Conservation (phyloP, 2,797 vertebrate species). For the Amblyraja radiata region DNA sequence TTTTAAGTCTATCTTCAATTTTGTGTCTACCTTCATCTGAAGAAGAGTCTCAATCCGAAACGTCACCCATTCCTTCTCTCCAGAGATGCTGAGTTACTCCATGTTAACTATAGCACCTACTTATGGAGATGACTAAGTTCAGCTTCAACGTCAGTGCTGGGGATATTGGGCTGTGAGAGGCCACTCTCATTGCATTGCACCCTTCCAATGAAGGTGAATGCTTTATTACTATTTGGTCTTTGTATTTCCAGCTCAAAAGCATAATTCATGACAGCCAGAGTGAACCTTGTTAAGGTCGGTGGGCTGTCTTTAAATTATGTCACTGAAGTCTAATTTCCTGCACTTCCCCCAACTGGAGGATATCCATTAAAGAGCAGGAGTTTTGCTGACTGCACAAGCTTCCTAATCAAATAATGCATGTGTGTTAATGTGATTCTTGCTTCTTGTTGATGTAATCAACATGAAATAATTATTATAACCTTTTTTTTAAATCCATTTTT, state of each 20-base stretch:
- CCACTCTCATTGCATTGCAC: too few relatives aligned
- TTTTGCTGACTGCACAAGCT: neutral
- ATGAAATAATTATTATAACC: neutral
- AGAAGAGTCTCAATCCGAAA: too few relatives aligned
- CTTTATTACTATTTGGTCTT: too few relatives aligned
- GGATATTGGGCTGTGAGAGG: too few relatives aligned
- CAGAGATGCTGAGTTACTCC: too few relatives aligned
- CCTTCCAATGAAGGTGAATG: too few relatives aligned
- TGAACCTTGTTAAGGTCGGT: neutral
- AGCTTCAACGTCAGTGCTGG: too few relatives aligned
- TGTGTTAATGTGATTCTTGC: neutral
- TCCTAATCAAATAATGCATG: neutral
- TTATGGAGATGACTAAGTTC: too few relatives aligned
- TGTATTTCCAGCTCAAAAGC: neutral
- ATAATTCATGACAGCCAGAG: neutral
- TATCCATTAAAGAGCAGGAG: neutral
- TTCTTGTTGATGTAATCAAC: neutral
- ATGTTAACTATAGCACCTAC: too few relatives aligned
- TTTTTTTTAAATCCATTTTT: neutral
- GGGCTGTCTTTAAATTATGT: neutral
- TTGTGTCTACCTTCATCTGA: too few relatives aligned
- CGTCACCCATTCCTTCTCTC: too few relatives aligned
- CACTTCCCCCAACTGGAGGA: neutral
- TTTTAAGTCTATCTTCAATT: too few relatives aligned
- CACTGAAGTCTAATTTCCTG: neutral